These are phyloP conservation scores for Calephelis nemesis DNA, from an alignment of 1,140 invertebrate genomes.

Conservation along the genomic window DNA sequence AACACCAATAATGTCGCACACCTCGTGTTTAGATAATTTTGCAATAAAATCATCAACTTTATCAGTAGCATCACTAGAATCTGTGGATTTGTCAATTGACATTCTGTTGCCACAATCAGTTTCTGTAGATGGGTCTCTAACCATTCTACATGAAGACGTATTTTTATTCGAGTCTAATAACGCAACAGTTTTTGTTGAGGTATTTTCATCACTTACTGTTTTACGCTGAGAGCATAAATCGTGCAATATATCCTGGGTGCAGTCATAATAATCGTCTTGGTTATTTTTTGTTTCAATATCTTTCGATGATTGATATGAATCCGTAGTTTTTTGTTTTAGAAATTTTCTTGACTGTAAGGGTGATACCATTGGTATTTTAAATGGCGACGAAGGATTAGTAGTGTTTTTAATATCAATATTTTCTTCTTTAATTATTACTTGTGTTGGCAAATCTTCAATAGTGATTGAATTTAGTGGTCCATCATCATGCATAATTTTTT, in stretches of 20 bases:
- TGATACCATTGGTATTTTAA: slow-evolving; percentile 52
- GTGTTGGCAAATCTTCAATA: slow-evolving; percentile 47
- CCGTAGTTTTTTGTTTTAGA: slow-evolving; percentile 30
- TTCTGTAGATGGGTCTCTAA: no score
- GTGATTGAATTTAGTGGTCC: slow-evolving; percentile 20
- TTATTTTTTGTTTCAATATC: slow-evolving; percentile 20
- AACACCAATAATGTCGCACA: slow-evolving; percentile 19
- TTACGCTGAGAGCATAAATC: slow-evolving; percentile 59
- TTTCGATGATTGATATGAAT: slow-evolving; percentile 28
- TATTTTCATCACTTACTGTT: slow-evolving; percentile 7
- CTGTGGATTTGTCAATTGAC: background rate
- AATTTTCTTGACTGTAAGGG: slow-evolving; percentile 36
- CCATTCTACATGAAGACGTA: background rate
- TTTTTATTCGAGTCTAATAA: background rate
- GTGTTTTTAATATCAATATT: slow-evolving; percentile 10
- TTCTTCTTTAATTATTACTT: slow-evolving; percentile 34
- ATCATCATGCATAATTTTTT: slow-evolving; percentile 38
- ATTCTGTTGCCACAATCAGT: no score
- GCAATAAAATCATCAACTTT: slow-evolving; percentile 15
- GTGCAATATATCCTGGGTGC: slow-evolving; percentile 60
- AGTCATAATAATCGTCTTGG: slow-evolving; percentile 51
- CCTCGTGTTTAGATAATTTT: slow-evolving; percentile 2
- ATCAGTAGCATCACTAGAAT: slow-evolving; percentile 7
- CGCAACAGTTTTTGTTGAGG: slow-evolving; percentile 5
- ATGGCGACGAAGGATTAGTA: slow-evolving; percentile 24